Conservation (phyloP, 2,113 vertebrate genomes). For the Melanerpes aurifrons region DNA sequence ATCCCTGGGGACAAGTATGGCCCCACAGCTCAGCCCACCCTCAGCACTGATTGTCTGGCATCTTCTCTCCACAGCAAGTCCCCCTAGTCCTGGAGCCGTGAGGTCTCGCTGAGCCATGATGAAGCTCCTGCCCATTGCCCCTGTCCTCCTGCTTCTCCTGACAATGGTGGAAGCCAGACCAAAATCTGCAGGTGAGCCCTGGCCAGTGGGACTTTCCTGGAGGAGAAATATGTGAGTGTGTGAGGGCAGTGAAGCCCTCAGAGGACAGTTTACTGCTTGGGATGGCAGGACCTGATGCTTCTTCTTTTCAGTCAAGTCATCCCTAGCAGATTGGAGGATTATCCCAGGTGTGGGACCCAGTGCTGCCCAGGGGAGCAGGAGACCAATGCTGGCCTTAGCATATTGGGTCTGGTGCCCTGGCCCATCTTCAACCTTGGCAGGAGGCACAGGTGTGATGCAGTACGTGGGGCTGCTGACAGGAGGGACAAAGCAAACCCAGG, state of each 20-base stretch:
- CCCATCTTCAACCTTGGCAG: background rate
- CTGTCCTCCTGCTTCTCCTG: slow-evolving; percentile 75
- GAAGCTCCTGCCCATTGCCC: slow-evolving; percentile 56
- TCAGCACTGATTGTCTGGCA: background rate
- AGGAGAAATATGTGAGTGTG: background rate
- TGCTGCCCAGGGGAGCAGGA: fast-evolving
- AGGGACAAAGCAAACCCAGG: background rate
- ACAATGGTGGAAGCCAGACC: slow-evolving; percentile 70
- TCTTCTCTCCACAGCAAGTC: background rate
- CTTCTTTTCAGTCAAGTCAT: background rate
- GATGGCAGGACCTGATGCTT: background rate
- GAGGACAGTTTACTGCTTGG: background rate
- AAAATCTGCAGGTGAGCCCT: slow-evolving; percentile 70
- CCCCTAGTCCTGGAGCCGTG: background rate
- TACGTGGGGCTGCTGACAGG: background rate
- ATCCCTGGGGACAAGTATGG: background rate
- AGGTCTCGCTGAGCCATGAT: slow-evolving; percentile 24
- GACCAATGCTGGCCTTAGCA: background rate
- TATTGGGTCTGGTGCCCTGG: background rate
- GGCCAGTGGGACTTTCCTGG: background rate
- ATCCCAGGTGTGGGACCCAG: background rate
- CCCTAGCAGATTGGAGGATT: background rate
- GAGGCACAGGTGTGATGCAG: background rate
- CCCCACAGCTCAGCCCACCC: background rate
- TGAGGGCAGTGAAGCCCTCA: fast-evolving